A percentile compares a stretch with the other conserved stretches of the same genome.
These are phyloP conservation scores for Chamaedrilus cognettii DNA, from an alignment of 2,888 invertebrate genomes.

Conservation along the genomic window DNA sequence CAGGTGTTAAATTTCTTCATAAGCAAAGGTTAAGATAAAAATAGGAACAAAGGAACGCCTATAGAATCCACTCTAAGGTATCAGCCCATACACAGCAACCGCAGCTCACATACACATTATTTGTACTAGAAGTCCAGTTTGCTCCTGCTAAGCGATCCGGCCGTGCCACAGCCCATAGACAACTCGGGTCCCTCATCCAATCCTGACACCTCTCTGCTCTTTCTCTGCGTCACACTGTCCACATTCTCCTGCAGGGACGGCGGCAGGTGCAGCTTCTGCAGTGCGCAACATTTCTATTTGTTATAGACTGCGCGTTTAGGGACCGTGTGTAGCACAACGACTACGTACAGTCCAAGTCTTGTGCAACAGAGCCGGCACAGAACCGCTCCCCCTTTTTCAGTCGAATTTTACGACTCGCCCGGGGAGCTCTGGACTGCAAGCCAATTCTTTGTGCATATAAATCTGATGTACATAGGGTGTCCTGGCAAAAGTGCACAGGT, in stretches of 20 bases:
- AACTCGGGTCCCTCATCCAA: not conserved
- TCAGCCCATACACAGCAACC: not conserved
- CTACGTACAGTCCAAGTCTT: too few relatives aligned
- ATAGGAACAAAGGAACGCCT: too few relatives aligned
- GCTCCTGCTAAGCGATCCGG: not conserved
- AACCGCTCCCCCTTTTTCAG: too few relatives aligned
- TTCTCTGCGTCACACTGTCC: not conserved
- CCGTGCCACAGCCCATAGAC: not conserved
- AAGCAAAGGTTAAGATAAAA: too few relatives aligned
- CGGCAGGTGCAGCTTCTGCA: not conserved
- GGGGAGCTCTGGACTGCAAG: too few relatives aligned
- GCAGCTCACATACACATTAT: not conserved
- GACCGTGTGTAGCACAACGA: too few relatives aligned
- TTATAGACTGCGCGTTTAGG: too few relatives aligned
- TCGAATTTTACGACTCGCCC: too few relatives aligned
- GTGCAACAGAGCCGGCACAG: too few relatives aligned
- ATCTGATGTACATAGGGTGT: not conserved
- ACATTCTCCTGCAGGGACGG: not conserved
- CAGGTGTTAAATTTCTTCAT: too few relatives aligned
- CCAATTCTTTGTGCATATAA: too few relatives aligned
- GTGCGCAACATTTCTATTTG: too few relatives aligned
- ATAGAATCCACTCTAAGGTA: not conserved
- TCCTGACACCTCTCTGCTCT: not conserved
- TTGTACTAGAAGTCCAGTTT: not conserved
- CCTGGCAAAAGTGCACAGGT: not conserved